Percentiles rank a stretch among this genome's conserved stretches.
phyloP scores from a whole-genome alignment of 2,113 vertebrate species.

The Cervus canadensis region DNA sequence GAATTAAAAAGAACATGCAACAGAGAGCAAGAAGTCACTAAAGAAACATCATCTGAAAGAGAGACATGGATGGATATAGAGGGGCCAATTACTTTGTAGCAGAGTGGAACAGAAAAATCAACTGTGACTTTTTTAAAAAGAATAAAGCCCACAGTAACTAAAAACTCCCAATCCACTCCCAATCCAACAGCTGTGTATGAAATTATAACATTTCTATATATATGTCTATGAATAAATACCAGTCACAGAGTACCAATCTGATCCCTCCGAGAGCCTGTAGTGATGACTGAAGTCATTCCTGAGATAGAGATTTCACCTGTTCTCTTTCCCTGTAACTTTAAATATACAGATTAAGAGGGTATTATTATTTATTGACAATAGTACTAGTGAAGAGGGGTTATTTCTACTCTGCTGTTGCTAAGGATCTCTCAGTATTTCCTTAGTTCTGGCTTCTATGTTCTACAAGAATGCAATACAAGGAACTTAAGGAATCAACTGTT shows the following conservation, averaged over 20 bases:
- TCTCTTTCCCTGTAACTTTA: not conserved
- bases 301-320: not conserved
- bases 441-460: not conserved
- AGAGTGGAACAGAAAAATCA: not conserved
- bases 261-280: not conserved
- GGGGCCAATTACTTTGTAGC: not conserved
- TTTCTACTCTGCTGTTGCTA: not conserved
- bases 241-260: not conserved
- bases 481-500: conserved; percentile 46
- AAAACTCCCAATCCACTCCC: not conserved
- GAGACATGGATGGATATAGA: conserved; percentile 13
- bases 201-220: not conserved
- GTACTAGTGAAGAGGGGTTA: not conserved
- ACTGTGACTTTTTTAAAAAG: not conserved
- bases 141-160: not conserved
- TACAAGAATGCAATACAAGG: not conserved
- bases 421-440: not conserved
- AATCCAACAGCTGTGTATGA: not conserved
- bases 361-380: not conserved
- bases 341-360: not conserved
- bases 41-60: conserved; percentile 40
- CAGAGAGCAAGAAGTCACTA: conserved; percentile 35
- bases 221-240: not conserved
- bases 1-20: conserved; percentile 73
- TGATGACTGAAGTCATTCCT: not conserved